phyloP scores from a whole-genome alignment of 2,113 vertebrate species.

The Apteryx mantelli region DNA sequence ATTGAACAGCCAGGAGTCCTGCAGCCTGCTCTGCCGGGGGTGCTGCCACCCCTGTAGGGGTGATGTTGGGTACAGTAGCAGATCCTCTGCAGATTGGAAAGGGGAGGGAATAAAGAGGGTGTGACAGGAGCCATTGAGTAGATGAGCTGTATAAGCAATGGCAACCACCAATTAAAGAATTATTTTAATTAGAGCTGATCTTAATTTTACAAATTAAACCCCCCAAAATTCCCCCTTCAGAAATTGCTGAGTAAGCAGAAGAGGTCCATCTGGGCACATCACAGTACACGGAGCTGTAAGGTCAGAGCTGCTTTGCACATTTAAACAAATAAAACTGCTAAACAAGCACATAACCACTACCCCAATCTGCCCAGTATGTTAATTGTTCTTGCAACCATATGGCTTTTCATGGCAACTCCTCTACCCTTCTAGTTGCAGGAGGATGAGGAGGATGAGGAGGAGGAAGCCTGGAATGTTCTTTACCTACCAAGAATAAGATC shows the following conservation, averaged over 20 bases:
- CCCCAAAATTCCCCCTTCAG: neutral
- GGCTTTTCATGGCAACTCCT: neutral
- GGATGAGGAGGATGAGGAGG: accelerated
- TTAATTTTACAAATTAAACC: neutral
- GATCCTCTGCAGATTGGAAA: neutral
- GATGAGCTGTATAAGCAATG: neutral
- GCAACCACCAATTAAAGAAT: neutral
- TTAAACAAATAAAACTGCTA: conserved; percentile 6
- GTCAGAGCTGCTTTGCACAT: neutral
- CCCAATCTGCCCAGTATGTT: neutral
- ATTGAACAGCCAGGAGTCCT: neutral
- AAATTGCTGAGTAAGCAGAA: neutral
- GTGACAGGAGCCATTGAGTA: neutral
- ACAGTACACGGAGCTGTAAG: neutral
- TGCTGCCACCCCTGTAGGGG: neutral
- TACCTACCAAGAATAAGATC: neutral
- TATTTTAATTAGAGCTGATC: neutral
- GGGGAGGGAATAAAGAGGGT: neutral
- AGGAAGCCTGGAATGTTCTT: neutral
- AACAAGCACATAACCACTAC: neutral
- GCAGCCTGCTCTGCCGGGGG: neutral
- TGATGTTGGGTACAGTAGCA: neutral
- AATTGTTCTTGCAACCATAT: neutral
- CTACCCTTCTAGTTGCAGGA: neutral
- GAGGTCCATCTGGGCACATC: neutral